phyloP scores from a whole-genome alignment of 2,797 vertebrate genomes.

The Rhinoraja longicauda region DNA sequence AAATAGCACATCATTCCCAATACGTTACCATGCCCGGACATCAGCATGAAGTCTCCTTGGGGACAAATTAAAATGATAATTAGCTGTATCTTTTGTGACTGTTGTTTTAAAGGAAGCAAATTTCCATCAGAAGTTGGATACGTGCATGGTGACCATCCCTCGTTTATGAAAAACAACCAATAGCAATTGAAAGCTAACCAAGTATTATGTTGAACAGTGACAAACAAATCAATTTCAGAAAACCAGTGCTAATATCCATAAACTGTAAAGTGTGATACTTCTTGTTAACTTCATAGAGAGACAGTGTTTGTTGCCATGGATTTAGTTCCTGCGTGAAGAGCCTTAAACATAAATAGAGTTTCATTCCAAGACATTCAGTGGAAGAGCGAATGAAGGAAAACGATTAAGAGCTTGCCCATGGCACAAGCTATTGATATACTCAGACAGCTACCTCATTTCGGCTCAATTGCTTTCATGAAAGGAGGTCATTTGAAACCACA shows the following conservation, averaged over 20 bases:
- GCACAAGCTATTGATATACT: neutral
- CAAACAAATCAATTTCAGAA: neutral
- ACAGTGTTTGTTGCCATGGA: neutral
- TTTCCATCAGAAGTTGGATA: neutral
- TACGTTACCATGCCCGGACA: neutral
- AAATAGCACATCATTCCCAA: slow-evolving; percentile 28
- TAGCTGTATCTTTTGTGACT: neutral
- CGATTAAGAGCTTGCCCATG: neutral
- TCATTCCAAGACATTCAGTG: neutral
- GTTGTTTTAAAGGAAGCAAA: neutral
- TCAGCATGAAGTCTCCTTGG: neutral
- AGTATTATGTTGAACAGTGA: neutral
- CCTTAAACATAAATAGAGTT: neutral
- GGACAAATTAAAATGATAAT: slow-evolving; percentile 25
- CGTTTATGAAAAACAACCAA: neutral
- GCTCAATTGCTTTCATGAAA: neutral
- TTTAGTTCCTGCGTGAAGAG: neutral
- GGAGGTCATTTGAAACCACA: neutral
- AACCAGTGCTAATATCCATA: neutral
- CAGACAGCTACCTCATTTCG: neutral
- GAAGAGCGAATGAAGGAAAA: neutral
- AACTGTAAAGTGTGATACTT: neutral
- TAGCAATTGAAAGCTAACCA: neutral
- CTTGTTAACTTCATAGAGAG: neutral
- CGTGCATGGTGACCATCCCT: neutral